Percentiles rank a stretch among this genome's conserved stretches.
These are phyloP conservation scores for Phainopepla nitens DNA, from an alignment of 2,113 vertebrate genomes.

Conservation along the genomic window DNA sequence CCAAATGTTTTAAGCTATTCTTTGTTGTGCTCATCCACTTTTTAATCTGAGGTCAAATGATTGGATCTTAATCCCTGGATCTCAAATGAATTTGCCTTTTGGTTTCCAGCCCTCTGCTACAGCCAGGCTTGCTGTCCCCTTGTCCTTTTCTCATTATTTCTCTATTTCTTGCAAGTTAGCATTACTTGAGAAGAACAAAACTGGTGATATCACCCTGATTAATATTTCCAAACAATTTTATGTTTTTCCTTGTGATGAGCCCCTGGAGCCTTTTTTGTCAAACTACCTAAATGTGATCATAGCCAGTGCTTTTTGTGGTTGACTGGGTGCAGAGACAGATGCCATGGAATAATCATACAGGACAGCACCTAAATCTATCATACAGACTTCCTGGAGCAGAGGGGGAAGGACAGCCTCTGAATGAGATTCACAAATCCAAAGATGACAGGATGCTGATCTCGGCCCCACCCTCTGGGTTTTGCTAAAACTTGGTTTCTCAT, in stretches of 20 bases:
- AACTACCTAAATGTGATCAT: not conserved
- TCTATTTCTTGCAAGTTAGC: not conserved
- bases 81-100: not conserved
- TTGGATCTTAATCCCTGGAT: conserved; percentile 19
- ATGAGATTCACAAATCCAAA: not conserved
- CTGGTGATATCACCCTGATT: not conserved
- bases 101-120: not conserved
- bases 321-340: not conserved
- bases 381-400: not conserved
- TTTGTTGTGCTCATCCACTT: conserved; percentile 18
- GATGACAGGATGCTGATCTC: not conserved
- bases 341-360: not conserved
- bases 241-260: not conserved
- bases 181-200: not conserved
- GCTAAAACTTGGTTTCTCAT: not conserved
- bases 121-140: not conserved
- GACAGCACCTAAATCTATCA: not conserved
- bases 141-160: not conserved
- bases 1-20: conserved; percentile 42
- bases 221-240: not conserved
- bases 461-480: not conserved
- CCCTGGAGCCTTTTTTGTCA: not conserved
- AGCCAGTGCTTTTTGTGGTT: not conserved
- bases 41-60: conserved; percentile 35
- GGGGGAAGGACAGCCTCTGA: not conserved